These are phyloP conservation scores for Calvadosia cruxmelitensis DNA, from an alignment of 30 jellyfish, hydroid and myxozoan species.

Conservation along the genomic window DNA sequence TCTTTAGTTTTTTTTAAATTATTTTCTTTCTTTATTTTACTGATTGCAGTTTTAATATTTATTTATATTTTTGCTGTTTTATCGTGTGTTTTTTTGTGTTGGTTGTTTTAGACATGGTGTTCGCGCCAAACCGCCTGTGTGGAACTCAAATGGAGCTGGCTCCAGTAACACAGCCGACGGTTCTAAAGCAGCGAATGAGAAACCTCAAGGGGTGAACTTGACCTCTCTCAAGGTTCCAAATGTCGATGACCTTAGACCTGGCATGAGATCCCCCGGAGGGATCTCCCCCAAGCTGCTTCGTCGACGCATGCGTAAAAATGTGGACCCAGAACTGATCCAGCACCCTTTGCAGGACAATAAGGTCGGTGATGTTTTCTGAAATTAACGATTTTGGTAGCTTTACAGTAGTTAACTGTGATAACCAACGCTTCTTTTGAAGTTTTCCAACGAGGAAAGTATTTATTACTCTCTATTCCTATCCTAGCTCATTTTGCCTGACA, in stretches of 20 bases:
- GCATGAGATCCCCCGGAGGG: constrained; percentile 7
- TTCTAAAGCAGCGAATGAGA: not conserved
- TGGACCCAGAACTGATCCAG: not conserved
- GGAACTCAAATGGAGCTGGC: constrained; percentile 40
- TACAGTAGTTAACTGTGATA: no score
- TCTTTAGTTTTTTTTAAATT: no score
- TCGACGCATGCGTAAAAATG: not conserved
- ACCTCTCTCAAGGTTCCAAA: constrained; percentile 16
- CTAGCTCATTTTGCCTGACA: no score
- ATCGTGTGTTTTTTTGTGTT: no score
- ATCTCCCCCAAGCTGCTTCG: constrained; percentile 28
- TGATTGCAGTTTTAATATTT: no score
- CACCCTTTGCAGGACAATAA: constrained; percentile 11
- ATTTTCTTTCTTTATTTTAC: no score
- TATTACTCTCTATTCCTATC: no score
- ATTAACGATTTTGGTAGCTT: not conserved
- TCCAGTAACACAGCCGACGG: constrained; percentile 3
- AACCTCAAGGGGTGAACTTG: not conserved
- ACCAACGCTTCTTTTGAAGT: no score
- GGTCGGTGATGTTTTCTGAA: not conserved
- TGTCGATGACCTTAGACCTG: constrained; percentile 23
- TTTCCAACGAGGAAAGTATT: no score
- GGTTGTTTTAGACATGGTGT: constrained; percentile 57
- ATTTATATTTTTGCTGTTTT: no score
- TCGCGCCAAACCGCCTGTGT: constrained; percentile 88